These are phyloP conservation scores for Calcarius lapponicus DNA, from an alignment of 2,797 vertebrate genomes.

Conservation along the genomic window DNA sequence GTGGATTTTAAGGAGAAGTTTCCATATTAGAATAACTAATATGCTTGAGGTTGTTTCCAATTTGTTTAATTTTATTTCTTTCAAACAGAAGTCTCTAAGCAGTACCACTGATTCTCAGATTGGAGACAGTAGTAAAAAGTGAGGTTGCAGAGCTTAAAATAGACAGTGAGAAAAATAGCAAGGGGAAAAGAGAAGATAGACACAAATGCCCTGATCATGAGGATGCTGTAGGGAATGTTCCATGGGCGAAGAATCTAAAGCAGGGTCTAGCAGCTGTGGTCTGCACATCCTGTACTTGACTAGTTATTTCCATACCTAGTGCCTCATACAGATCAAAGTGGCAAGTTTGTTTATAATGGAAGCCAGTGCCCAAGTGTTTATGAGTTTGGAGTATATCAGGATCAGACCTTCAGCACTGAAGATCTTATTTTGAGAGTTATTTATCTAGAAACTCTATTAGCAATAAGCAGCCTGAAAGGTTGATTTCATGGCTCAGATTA, in stretches of 20 bases:
- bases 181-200: not conserved
- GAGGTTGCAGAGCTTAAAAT: not conserved
- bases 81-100: not conserved
- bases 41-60: not conserved
- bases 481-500: slow-evolving; percentile 18
- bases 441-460: not conserved
- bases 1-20: not conserved
- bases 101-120: not conserved
- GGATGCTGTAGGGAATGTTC: not conserved
- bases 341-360: not conserved
- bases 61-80: not conserved
- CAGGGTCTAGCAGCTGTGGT: not conserved
- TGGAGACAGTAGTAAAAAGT: not conserved
- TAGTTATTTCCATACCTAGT: not conserved
- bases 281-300: not conserved
- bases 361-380: not conserved
- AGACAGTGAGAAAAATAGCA: not conserved
- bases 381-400: not conserved
- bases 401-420: not conserved
- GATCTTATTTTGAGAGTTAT: not conserved
- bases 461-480: not conserved
- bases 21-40: not conserved
- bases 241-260: not conserved
- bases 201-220: not conserved
- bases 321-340: not conserved